Percentiles rank a stretch among this genome's conserved stretches.
phyloP scores from a whole-genome alignment of 2,888 invertebrate genomes.

The Cabera pusaria region DNA sequence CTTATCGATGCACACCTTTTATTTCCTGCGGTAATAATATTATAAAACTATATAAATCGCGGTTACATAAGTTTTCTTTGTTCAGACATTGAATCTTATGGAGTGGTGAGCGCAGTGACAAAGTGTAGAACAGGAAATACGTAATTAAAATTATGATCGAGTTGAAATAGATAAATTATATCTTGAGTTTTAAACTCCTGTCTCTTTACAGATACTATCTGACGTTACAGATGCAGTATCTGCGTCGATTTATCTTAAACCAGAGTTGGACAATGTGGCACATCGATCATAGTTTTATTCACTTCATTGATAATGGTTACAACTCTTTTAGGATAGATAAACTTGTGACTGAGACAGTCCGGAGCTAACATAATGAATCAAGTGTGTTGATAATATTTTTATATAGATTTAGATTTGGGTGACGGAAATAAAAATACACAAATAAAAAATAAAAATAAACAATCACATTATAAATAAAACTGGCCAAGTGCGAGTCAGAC shows the following conservation, averaged over 20 bases:
- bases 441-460: too few species aligned
- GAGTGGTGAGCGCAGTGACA: conserved; percentile 6
- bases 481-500: too few species aligned
- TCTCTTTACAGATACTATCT: conserved; percentile 58
- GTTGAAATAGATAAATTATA: conserved; percentile 40
- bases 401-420: too few species aligned
- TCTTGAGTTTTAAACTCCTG: conserved; percentile 55
- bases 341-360: conserved; percentile 18
- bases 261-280: conserved; percentile 45
- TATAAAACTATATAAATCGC: conserved; percentile 51
- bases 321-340: conserved; percentile 35
- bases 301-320: conserved; percentile 65
- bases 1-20: conserved; percentile 48
- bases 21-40: conserved; percentile 61
- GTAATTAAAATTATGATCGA: conserved; percentile 37
- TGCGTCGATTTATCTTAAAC: conserved; percentile 63
- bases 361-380: conserved; percentile 22
- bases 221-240: conserved; percentile 54
- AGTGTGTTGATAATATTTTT: conserved; percentile 12
- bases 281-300: conserved; percentile 79
- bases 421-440: too few species aligned
- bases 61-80: conserved; percentile 39
- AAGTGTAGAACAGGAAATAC: conserved; percentile 33
- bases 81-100: not conserved
- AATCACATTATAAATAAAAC: too few species aligned